phyloP scores from a whole-genome alignment of 1,140 invertebrate genomes.

The Anadara kagoshimensis region DNA sequence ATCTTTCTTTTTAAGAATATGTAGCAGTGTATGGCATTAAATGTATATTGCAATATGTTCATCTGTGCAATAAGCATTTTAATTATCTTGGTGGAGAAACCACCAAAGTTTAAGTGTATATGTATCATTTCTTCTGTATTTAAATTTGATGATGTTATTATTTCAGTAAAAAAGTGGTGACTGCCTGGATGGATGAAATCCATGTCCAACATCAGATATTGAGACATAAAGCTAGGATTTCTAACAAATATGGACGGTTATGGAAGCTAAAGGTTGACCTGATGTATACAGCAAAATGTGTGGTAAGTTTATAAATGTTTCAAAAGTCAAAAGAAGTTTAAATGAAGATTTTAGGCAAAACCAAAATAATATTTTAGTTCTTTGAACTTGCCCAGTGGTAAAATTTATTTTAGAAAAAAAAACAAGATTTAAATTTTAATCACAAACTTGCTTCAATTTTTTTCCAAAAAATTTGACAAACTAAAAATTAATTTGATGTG shows the following conservation, averaged over 20 bases:
- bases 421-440: neutral
- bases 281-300: constrained; percentile 38
- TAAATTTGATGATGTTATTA: too few relatives aligned
- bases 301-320: constrained; percentile 25
- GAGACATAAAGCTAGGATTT: constrained; percentile 24
- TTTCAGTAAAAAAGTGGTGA: constrained; percentile 24
- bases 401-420: neutral
- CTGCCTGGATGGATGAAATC: constrained; percentile 31
- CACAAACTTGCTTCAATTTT: neutral
- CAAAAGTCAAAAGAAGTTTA: neutral
- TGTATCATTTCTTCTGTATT: too few relatives aligned
- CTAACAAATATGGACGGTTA: constrained; percentile 25
- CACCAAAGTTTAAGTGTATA: too few relatives aligned
- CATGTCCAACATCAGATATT: constrained; percentile 33
- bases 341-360: neutral
- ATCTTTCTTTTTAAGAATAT: too few relatives aligned
- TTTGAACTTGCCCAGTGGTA: neutral
- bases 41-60: too few relatives aligned
- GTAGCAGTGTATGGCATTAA: too few relatives aligned
- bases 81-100: too few relatives aligned
- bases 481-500: too few relatives aligned
- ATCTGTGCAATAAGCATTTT: too few relatives aligned
- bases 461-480: neutral
- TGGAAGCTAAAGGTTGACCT: constrained; percentile 39
- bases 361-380: neutral